A percentile compares a stretch with the other conserved stretches of the same genome.
These are phyloP conservation scores for Brachypalpus laphriformis DNA, from an alignment of 2,888 invertebrate species.

Conservation along the genomic window DNA sequence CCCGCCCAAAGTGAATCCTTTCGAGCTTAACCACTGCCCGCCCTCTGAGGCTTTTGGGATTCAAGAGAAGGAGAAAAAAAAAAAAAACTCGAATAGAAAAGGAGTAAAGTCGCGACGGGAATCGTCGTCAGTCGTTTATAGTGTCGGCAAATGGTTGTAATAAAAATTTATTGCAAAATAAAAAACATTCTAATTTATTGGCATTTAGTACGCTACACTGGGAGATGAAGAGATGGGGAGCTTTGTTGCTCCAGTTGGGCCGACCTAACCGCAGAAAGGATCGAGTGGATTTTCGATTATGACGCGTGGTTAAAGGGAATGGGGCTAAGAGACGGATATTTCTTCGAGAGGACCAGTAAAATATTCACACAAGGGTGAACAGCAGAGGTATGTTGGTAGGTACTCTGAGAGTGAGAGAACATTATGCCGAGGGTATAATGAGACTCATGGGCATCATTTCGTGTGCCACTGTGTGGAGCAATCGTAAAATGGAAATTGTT, in stretches of 20 bases:
- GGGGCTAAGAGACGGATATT: neutral
- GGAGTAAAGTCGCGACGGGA: slow-evolving; percentile 18
- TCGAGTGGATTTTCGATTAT: slow-evolving; percentile 72
- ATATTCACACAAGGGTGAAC: slow-evolving; percentile 66
- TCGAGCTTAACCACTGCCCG: neutral
- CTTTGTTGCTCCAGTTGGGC: slow-evolving; percentile 7
- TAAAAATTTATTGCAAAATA: slow-evolving; percentile 82
- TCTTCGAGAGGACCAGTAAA: slow-evolving; percentile 27
- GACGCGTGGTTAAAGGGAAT: slow-evolving; percentile 54
- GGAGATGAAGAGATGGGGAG: slow-evolving; percentile 6
- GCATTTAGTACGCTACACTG: slow-evolving; percentile 78
- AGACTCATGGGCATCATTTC: slow-evolving; percentile 69
- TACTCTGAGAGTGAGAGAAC: neutral
- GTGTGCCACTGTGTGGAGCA: slow-evolving; percentile 49
- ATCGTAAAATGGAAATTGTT: slow-evolving; percentile 72
- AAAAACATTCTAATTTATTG: slow-evolving; percentile 82
- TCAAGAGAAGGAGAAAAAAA: neutral
- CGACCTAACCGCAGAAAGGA: slow-evolving; percentile 36
- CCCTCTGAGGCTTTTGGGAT: neutral
- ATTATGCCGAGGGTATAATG: slow-evolving; percentile 69
- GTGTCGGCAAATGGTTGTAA: slow-evolving; percentile 75
- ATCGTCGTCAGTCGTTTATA: slow-evolving; percentile 62
- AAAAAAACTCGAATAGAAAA: neutral
- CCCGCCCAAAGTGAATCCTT: slow-evolving; percentile 19
- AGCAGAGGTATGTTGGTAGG: neutral